Base-by-base conservation (phyloP, 2,113 vertebrate genomes). In the Chloropsis cyanopogon region DNA sequence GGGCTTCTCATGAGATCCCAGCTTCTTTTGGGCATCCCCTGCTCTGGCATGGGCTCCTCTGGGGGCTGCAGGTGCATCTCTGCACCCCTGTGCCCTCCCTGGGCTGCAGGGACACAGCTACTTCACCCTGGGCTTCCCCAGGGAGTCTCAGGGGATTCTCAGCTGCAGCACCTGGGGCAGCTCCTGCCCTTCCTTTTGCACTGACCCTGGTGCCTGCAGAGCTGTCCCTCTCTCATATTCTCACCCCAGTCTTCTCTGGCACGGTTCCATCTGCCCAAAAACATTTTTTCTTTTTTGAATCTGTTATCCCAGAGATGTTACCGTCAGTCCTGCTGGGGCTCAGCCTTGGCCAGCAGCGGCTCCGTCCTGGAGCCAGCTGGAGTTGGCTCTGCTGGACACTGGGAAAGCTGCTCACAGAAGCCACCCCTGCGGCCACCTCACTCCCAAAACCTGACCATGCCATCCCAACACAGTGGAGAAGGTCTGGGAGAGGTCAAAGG, bases 261-360 rank as follows among this genome's bases (percentile, higher is more conserved):
- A 66, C 16, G 37, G 22, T 35, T 57, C 52, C 42, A 50, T 35
- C 31, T 35, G 31, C 52, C 25, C 60, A 57, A 9, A 10, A 57
- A 25, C 2, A 9, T 7, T 8, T 23, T 65, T 50, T 11, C 31
- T n/a, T 47, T 47, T 20, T 59, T 17, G 16, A 9, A 42, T 20
- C 16, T 57, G 12, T 57, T 57, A 14, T 35, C 35, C 31, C 31
- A 18, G 44, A 59, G 44, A 20, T 44, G 35, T 26, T 26, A 1
- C 17, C 14, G 6, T 37, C 25, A 22, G 22, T 68, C 26, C 61
- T 50, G 35, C 60, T 49, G 31, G 31, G 42, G 37, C 31, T 50
- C 0, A 0, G 44, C 61, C 71, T 49, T 25, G 44, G 29, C 52
- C 60, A 50, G 31, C 0, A 0, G 60, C 0, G 1, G 35, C 2